Conservation (phyloP, 2,888 invertebrate genomes). For the Galerucella nymphaeae region DNA sequence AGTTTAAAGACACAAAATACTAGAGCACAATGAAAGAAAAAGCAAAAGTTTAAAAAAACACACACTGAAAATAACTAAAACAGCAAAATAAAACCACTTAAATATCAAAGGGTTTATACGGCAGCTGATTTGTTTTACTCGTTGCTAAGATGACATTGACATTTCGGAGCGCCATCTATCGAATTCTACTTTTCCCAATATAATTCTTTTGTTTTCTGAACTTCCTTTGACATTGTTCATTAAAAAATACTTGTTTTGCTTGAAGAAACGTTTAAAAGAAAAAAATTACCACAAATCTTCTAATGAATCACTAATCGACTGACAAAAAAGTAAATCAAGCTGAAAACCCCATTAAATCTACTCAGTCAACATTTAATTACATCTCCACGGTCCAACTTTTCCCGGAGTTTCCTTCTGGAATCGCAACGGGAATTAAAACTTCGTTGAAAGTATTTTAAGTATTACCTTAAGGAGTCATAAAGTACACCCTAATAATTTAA, state of each 20-base stretch:
- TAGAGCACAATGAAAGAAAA: too few relatives aligned
- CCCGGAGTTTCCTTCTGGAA: constrained; percentile 52
- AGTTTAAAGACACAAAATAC: too few relatives aligned
- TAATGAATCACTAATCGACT: constrained; percentile 55
- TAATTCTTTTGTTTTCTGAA: not conserved
- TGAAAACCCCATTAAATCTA: constrained; percentile 58
- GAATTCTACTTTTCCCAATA: too few relatives aligned
- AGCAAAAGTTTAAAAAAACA: too few relatives aligned
- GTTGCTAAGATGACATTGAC: too few relatives aligned
- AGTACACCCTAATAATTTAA: constrained; percentile 38
- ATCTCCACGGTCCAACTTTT: constrained; percentile 52
- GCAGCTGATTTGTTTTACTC: too few relatives aligned
- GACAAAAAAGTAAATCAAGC: constrained; percentile 57
- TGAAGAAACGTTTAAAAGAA: not conserved
- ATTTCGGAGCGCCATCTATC: too few relatives aligned
- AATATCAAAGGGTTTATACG: too few relatives aligned
- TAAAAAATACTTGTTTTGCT: not conserved
- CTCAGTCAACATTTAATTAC: constrained; percentile 60
- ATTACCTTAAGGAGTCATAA: constrained; percentile 36
- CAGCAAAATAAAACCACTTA: too few relatives aligned
- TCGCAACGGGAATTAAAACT: constrained; percentile 57
- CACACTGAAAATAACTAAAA: too few relatives aligned
- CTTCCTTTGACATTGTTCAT: not conserved
- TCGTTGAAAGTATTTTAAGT: constrained; percentile 46
- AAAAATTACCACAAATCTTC: constrained; percentile 47